Base-by-base conservation (phyloP, 2,888 invertebrate species). In the Eupelmus urozonus region DNA sequence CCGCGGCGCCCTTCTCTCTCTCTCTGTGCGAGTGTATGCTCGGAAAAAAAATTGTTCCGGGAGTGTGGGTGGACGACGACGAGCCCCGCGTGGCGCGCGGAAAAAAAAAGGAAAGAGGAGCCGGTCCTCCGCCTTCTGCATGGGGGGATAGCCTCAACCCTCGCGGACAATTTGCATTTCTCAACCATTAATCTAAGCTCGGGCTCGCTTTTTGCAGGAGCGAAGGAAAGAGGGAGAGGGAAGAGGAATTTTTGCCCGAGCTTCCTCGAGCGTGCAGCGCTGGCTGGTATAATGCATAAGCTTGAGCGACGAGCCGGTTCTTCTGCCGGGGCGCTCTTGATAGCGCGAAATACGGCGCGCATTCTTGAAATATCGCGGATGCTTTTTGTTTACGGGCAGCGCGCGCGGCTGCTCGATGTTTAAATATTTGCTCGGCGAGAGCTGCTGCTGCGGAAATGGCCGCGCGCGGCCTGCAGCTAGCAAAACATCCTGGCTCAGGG, bases 151-250 rank as follows among this genome's bases (percentile, higher is more conserved):
- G 13, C 57, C 34, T 13, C 82, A 34, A 34, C 82, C 82, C 83
- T 83, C 81, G 83, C 84, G 86, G 86, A 86, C 86, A 85, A 88
- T 88, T 88, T 88, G 86, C 88, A 88, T 88, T 88, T 88, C 88
- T 88, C 88, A 88, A 83, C 88, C 88, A 88, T 88, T 88, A 88
- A 88, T 88, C 88, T 88, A 85, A 88, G 85, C 86, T 87, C 84
- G 85, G 63, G 40, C 55, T 83, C 67, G 81, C 83, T 81, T 75
- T 72, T 49, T 45, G 53, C 53, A n/a, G 40, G 51, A n/a, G 11
- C 49, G 45, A 2, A n/a, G 59, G n/a, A 42, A 25, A 45, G 49
- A 27, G n/a, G n/a, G n/a, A n/a, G n/a, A 11, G n/a, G 63, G 42
- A 25, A 53, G 79, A 57, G 65, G 42, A 78, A 66, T 76, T 69